Evolutionary conservation across 1,140 invertebrate species (phyloP), one percentile per base, ranked within the genome.

Genomic region (Stegodyphus mimosarum): DNA sequence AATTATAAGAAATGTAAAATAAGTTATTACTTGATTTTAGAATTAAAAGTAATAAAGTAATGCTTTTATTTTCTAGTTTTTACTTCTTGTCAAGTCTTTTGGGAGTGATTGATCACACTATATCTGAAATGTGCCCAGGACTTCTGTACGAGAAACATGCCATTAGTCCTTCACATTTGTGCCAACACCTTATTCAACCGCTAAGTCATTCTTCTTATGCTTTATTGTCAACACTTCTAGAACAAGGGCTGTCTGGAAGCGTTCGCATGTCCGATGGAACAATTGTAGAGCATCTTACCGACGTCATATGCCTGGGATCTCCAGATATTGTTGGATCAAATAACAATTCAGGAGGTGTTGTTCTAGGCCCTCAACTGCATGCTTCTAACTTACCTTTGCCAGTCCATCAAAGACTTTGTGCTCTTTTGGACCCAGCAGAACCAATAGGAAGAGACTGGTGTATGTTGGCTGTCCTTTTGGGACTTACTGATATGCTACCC

Each of bases 381-480:
- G 90, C 93, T 49, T 90, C 91, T 6, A 90, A 92, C 86, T 88
- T 94, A 48, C 90, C 92, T 10, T 88, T 93, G 13, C 90, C 92
- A 72, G 90, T 92, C 0, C 89, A 92, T 48, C 91, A 92, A 81
- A 87, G 88, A 50, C 87, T 91, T 4, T 93, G 93, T 77, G 90
- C 92, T 48, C 90, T 95, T 75, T 90, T 97, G n/a, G 95, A 97
- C 91, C 94, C 95, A 1, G 92, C 94, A 9, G 95, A 96, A 89
- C 92, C 93, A 6, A 93, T 95, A 88, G 95, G 95, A 9, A 91
- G 94, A 86, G 95, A 96, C 89, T 96, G 95, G 95, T 95, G 95
- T 89, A 91, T 96, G 78, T 89, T 96, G 52, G 95, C 95, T 6
- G 93, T 96, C 0, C 92, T 93, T 83, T 90, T 96, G 50, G 95